A percentile compares a stretch with the other conserved stretches of the same genome.
Evolutionary conservation across 1,140 invertebrate species (phyloP).

Genomic region (Odontomachus brunneus): DNA sequence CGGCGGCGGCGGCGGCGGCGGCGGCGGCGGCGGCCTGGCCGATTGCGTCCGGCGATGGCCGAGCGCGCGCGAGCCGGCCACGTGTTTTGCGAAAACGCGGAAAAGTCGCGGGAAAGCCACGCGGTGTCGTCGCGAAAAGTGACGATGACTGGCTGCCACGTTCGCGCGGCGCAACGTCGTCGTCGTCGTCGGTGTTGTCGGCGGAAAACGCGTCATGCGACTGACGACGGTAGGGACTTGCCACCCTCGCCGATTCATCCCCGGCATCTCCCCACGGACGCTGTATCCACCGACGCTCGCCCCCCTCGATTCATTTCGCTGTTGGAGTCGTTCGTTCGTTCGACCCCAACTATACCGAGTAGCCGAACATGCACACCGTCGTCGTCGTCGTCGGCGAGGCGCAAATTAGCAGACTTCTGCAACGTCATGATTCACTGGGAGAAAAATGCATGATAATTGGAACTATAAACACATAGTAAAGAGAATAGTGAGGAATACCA

Average conservation of each 20-base stretch:
- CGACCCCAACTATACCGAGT: constrained; percentile 64
- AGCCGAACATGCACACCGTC: constrained; percentile 48
- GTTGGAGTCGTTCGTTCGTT: constrained; percentile 44
- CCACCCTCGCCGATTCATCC: constrained; percentile 75
- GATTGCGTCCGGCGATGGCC: constrained; percentile 4
- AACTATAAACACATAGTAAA: no score
- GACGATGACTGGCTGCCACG: neutral
- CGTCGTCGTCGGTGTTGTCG: constrained; percentile 51
- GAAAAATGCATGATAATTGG: no score
- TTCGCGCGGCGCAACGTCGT: neutral
- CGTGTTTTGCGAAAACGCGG: constrained; percentile 14
- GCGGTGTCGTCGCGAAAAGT: constrained; percentile 5
- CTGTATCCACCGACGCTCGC: constrained; percentile 44
- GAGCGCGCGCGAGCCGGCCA: constrained; percentile 3
- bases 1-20: neutral
- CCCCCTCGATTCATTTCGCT: constrained; percentile 70
- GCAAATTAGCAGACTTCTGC: constrained; percentile 43
- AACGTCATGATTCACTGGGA: neutral
- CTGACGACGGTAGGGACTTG: constrained; percentile 74
- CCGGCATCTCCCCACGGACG: constrained; percentile 50
- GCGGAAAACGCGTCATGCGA: constrained; percentile 77
- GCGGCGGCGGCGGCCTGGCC: neutral
- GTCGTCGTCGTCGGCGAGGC: constrained; percentile 28
- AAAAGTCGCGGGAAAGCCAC: neutral
- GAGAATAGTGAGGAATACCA: no score